Percentiles rank a stretch among this genome's conserved stretches.
Conservation (phyloP, 2,797 vertebrate genomes). For the Allobates femoralis region DNA sequence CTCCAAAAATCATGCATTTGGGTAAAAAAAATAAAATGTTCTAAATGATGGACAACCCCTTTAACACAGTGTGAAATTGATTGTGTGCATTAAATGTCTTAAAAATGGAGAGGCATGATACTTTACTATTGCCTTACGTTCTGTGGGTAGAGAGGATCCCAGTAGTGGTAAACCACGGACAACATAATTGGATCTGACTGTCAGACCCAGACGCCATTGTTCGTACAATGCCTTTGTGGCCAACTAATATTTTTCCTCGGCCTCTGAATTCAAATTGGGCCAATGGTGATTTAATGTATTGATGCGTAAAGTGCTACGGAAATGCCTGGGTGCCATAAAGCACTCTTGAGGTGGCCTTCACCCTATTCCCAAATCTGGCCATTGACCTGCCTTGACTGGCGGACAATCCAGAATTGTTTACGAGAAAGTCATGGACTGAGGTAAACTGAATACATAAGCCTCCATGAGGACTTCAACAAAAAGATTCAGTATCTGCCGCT, state of each 20-base stretch:
- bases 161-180: background rate
- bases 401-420: background rate
- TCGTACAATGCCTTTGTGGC: background rate
- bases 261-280: background rate
- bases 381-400: background rate
- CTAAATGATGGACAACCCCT: too few relatives aligned
- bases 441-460: conserved; percentile 16
- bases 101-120: background rate
- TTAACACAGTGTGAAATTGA: too few relatives aligned
- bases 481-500: conserved; percentile 37
- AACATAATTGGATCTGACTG: background rate
- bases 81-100: too few relatives aligned
- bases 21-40: too few relatives aligned
- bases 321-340: background rate
- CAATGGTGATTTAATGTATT: background rate
- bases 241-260: background rate
- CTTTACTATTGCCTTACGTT: background rate
- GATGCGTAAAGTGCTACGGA: background rate
- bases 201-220: conserved; percentile 1
- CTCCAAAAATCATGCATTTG: too few relatives aligned
- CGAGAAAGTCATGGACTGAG: background rate
- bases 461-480: background rate
- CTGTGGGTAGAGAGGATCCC: background rate
- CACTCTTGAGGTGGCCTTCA: background rate
- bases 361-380: background rate